Conservation (phyloP, 2,113 vertebrate species). For the Cyanoderma ruficeps region DNA sequence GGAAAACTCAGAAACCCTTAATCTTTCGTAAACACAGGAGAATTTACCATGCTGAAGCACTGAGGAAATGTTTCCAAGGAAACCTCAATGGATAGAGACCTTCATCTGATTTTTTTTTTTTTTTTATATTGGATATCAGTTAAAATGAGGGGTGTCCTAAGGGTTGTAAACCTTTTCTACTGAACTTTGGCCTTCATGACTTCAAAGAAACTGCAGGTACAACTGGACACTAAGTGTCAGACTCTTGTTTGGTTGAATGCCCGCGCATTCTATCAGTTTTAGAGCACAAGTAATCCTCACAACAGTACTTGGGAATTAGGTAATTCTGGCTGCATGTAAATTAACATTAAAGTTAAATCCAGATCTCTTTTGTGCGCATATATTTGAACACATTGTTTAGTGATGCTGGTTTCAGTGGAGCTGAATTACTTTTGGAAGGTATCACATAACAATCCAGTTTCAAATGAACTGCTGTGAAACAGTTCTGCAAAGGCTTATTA, state of each 20-base stretch:
- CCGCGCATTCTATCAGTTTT: not conserved
- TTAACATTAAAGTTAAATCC: not conserved
- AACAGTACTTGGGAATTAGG: not conserved
- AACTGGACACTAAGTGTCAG: not conserved
- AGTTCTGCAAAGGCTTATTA: not conserved
- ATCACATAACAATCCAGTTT: not conserved
- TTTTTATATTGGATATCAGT: not conserved
- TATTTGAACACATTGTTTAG: not conserved
- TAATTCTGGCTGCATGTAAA: not conserved
- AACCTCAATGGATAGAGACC: not conserved
- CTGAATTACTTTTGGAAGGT: not conserved
- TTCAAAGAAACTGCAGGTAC: not conserved
- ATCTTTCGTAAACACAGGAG: not conserved
- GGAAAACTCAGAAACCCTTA: not conserved
- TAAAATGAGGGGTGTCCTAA: not conserved
- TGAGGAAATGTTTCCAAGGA: not conserved
- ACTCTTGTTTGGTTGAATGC: not conserved
- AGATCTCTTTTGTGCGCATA: not conserved
- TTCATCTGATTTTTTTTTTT: not conserved
- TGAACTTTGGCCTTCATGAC: not conserved
- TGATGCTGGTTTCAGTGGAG: not conserved
- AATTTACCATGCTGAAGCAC: not conserved
- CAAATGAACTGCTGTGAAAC: not conserved
- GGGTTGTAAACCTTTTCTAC: not conserved
- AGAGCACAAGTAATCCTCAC: not conserved